phyloP scores from a whole-genome alignment of 1,140 invertebrate species.

The Bombus sibiricus region DNA sequence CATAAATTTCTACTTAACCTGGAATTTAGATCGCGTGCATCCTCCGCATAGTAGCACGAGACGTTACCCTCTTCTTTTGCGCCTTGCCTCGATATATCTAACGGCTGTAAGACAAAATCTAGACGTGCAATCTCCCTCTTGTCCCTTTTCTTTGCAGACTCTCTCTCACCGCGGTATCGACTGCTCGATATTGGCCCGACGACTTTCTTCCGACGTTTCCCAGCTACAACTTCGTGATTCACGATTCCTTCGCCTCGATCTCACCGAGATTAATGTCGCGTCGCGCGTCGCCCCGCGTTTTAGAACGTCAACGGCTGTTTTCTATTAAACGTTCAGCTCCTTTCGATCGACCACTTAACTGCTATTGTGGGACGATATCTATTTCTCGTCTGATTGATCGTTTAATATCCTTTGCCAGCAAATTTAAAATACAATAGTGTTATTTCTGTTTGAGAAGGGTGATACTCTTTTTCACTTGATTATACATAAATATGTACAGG shows the following conservation, averaged over 20 bases:
- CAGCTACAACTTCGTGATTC: slow-evolving; percentile 35
- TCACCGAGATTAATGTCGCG: slow-evolving; percentile 27
- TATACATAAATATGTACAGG: neutral
- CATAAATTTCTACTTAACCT: slow-evolving; percentile 51
- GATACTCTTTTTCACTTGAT: neutral
- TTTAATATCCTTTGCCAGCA: neutral
- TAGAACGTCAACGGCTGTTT: neutral
- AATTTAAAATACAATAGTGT: no score
- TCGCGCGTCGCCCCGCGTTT: neutral
- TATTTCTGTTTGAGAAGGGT: neutral
- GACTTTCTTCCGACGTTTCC: slow-evolving; percentile 40
- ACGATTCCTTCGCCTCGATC: slow-evolving; percentile 31
- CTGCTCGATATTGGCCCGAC: slow-evolving; percentile 30
- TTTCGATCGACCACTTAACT: neutral
- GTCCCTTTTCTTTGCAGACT: slow-evolving; percentile 23
- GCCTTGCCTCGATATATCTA: slow-evolving; percentile 32
- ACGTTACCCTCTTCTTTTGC: neutral
- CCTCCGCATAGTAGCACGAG: neutral
- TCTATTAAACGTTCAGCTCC: neutral
- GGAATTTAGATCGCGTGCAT: slow-evolving; percentile 37
- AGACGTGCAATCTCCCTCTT: slow-evolving; percentile 32
- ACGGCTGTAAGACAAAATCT: slow-evolving; percentile 33
- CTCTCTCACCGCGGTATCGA: neutral
- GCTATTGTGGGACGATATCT: neutral
- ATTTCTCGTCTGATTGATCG: neutral